Conservation (phyloP, 2,797 vertebrate species). For the Mallotus villosus region DNA sequence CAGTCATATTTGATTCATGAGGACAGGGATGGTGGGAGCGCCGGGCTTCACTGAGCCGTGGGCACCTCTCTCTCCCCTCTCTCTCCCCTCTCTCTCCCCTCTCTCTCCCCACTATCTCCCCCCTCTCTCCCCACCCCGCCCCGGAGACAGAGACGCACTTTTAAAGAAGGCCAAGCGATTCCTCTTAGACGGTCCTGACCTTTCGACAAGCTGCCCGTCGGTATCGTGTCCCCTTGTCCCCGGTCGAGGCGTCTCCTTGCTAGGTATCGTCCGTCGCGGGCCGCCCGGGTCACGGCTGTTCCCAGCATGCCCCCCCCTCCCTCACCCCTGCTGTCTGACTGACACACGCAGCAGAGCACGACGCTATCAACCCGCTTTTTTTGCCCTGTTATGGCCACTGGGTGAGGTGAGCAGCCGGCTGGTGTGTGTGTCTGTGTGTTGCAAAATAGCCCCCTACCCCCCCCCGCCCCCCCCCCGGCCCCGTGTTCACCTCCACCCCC, state of each 20-base stretch:
- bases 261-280: background rate
- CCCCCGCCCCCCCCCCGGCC: constrained; percentile 75
- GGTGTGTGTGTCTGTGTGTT: constrained; percentile 67
- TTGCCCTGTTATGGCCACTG: constrained; percentile 97
- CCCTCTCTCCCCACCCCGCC: too few relatives aligned
- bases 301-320: background rate
- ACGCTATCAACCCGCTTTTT: constrained; percentile 93
- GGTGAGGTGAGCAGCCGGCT: constrained; percentile 81
- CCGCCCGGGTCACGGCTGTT: background rate
- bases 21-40: constrained; percentile 3
- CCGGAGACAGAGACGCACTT: background rate
- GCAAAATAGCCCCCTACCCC: constrained; percentile 86
- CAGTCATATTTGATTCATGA: constrained; percentile 32
- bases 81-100: too few relatives aligned
- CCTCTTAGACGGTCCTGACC: background rate
- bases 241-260: background rate
- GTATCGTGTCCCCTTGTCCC: too few relatives aligned
- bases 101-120: too few relatives aligned
- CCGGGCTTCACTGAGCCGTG: background rate
- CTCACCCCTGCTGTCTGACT: constrained; percentile 76
- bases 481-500: constrained; percentile 70
- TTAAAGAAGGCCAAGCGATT: background rate
- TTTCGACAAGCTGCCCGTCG: too few relatives aligned
- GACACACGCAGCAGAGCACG: constrained; percentile 98
- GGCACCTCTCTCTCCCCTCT: too few relatives aligned